Evolutionary conservation across 1,140 invertebrate species (phyloP), one percentile per base, ranked within the genome.

Genomic region (Drosophila tropicalis): DNA sequence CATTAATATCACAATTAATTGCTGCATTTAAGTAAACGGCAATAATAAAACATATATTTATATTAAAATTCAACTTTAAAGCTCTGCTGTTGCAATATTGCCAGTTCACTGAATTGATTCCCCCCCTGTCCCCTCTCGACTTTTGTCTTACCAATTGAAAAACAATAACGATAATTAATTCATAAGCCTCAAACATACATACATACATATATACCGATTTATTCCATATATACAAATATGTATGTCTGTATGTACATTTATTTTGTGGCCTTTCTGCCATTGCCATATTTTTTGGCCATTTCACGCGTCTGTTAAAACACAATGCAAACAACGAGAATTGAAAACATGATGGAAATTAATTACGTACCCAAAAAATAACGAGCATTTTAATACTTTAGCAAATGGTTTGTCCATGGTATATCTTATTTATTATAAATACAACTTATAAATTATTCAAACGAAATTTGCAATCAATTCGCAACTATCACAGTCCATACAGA

Each of bases 161-260:
- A 4, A 4, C 17, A 36, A 76, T 76, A 70, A 4, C 15, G 25
- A 76, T 76, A 70, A 77, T 62, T 66, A 66, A 77, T 77, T 71
- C 67, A 71, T 75, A 62, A 32, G 65, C 71, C 56, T 66, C 54
- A 29, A 29, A 10, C 12, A 5, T 29, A n/a, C 29, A 39, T 34
- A 39, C 15, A 34, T 7, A 0, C 1, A 9, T 9, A 36, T 36
- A 36, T 36, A 36, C 34, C 29, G 57, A 34, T 39, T 22, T 40
- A 62, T 44, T 40, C 62, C 6, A 63, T 58, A 34, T 62, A 25
- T 3, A 25, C 4, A 4, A 3, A 3, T 25, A 4, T 40, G 39
- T 44, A 54, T 6, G 3, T 29, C 1, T 40, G 51, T 44, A 54
- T 68, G 39, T 57, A 25, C 22, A n/a, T 29, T 29, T 47, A 15